These are phyloP conservation scores for Gymnosoma rotundatum DNA, from an alignment of 2,888 invertebrate genomes.

Conservation along the genomic window DNA sequence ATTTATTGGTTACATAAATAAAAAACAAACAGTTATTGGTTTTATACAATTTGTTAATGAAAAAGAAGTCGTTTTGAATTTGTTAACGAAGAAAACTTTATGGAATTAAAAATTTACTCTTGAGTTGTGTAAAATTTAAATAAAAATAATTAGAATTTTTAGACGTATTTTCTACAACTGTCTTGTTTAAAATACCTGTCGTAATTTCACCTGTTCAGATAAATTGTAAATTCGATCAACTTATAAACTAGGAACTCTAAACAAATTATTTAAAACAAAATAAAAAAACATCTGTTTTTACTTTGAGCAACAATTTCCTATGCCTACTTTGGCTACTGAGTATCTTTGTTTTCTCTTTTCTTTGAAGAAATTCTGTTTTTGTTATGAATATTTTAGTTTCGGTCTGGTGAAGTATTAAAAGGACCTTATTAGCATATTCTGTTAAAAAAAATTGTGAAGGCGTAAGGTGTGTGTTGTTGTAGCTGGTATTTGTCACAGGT, in stretches of 20 bases:
- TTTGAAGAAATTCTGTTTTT: background rate
- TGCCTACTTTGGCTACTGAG: constrained; percentile 4
- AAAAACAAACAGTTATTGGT: too few relatives aligned
- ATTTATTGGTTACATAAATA: too few relatives aligned
- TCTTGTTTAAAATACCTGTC: constrained; percentile 3
- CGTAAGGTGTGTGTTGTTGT: constrained; percentile 16
- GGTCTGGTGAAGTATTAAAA: constrained; percentile 38
- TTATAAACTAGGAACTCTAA: constrained; percentile 35
- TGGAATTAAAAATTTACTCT: too few relatives aligned
- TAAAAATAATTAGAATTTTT: too few relatives aligned
- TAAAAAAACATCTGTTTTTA: constrained; percentile 48
- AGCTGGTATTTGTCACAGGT: constrained; percentile 47
- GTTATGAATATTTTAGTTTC: constrained; percentile 64
- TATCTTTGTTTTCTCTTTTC: background rate
- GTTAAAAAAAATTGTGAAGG: constrained; percentile 26
- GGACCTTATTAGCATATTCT: constrained; percentile 64
- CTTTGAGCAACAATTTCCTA: constrained; percentile 3
- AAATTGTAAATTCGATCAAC: constrained; percentile 28
- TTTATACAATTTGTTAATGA: too few relatives aligned
- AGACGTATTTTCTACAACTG: too few relatives aligned
- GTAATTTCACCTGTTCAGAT: constrained; percentile 38
- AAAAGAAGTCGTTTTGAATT: too few relatives aligned
- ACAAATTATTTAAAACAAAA: constrained; percentile 26
- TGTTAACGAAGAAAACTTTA: too few relatives aligned
- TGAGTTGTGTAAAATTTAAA: too few relatives aligned